A percentile compares a stretch with the other conserved stretches of the same genome.
These are phyloP conservation scores for Triops longicaudatus DNA, from an alignment of 1,140 invertebrate genomes.

Conservation along the genomic window DNA sequence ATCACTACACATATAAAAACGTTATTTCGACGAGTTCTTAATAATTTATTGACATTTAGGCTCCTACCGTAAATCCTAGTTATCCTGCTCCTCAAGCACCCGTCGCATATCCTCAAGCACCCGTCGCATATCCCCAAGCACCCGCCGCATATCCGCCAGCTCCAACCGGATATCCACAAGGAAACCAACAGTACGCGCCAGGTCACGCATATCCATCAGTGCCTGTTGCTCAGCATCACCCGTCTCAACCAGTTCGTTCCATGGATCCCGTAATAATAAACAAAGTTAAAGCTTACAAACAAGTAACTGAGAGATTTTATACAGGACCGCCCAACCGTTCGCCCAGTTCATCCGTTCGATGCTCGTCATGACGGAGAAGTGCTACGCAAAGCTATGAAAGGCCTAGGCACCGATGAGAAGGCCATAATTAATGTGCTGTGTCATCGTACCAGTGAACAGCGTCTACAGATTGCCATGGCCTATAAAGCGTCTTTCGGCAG, in stretches of 20 bases:
- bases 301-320: conserved; percentile 29
- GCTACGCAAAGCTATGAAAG: conserved; percentile 88
- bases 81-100: neutral
- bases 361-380: conserved; percentile 76
- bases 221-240: neutral
- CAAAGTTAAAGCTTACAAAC: neutral
- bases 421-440: conserved; percentile 83
- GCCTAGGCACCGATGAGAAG: conserved; percentile 83
- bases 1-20: neutral
- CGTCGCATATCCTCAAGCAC: neutral
- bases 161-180: neutral
- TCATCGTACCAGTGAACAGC: conserved; percentile 76
- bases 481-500: conserved; percentile 94
- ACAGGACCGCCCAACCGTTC: conserved; percentile 77
- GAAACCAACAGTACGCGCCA: neutral
- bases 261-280: conserved; percentile 24
- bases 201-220: neutral
- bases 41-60: neutral
- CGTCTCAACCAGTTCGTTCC: neutral
- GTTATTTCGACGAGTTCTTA: neutral
- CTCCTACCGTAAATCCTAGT: neutral
- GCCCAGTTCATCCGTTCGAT: conserved; percentile 74
- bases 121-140: neutral
- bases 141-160: neutral
- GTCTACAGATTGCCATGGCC: conserved; percentile 76